These are phyloP conservation scores for Eunapius fragilis DNA, from an alignment of 37 sponge, comb jelly and placozoan genomes.

Conservation along the genomic window DNA sequence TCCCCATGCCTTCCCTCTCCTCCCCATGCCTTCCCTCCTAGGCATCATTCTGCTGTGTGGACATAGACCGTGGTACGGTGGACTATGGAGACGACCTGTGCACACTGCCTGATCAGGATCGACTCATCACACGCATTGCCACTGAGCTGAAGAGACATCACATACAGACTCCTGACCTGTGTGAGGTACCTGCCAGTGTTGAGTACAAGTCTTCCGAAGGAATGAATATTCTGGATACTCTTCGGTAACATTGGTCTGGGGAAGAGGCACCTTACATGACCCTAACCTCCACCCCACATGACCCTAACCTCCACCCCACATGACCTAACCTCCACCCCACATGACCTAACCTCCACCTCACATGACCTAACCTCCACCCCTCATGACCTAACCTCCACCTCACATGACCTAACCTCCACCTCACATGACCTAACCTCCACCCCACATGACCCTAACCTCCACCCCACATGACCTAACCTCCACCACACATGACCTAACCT, in stretches of 20 bases:
- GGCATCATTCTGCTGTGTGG: slow-evolving; percentile 74
- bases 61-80: slow-evolving; percentile 60
- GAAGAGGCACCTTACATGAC: background rate
- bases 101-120: slow-evolving; percentile 54
- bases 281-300: too few species aligned
- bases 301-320: too few species aligned
- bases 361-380: too few species aligned
- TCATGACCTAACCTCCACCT: too few species aligned
- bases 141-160: slow-evolving; percentile 21
- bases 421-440: too few species aligned
- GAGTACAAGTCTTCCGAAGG: background rate
- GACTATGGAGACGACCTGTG: slow-evolving; percentile 74
- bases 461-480: too few species aligned
- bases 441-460: too few species aligned
- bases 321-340: too few species aligned
- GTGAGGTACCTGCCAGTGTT: slow-evolving; percentile 23
- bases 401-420: too few species aligned
- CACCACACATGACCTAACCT: too few species aligned
- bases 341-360: too few species aligned
- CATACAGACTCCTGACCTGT: slow-evolving; percentile 43
- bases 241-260: background rate
- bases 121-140: slow-evolving; percentile 35
- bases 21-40: slow-evolving; percentile 3
- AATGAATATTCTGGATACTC: background rate
- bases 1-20: background rate